Conservation (phyloP, 2,797 vertebrate genomes). For the Catharus ustulatus region DNA sequence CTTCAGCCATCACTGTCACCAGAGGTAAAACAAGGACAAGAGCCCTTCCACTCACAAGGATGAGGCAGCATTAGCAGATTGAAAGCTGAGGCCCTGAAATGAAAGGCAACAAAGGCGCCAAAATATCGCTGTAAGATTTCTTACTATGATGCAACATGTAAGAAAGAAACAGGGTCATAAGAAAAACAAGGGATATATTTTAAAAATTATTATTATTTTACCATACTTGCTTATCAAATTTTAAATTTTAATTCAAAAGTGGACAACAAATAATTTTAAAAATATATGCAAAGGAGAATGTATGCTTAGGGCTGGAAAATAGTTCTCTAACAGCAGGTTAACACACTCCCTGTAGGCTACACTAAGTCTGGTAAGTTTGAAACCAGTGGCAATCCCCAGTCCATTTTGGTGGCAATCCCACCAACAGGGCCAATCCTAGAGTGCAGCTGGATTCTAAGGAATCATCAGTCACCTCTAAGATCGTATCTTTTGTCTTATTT, state of each 20-base stretch:
- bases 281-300: background rate
- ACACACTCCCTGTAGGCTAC: rapidly evolving
- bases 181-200: background rate
- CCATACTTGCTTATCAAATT: background rate
- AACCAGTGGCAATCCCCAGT: background rate
- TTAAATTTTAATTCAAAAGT: background rate
- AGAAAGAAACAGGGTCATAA: background rate
- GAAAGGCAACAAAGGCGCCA: background rate
- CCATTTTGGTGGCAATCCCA: background rate
- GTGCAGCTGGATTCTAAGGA: background rate
- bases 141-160: background rate
- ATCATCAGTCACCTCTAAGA: background rate
- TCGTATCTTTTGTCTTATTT: background rate
- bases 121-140: background rate
- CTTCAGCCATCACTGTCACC: background rate
- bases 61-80: background rate
- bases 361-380: background rate
- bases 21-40: background rate
- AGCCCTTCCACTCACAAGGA: background rate
- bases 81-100: background rate
- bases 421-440: background rate
- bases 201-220: background rate
- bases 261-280: background rate
- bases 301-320: background rate
- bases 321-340: background rate